A percentile compares a stretch with the other conserved stretches of the same genome.
Evolutionary conservation across 2,113 vertebrate genomes (phyloP).

Genomic region (Speoplatyrhinus poulsoni): DNA sequence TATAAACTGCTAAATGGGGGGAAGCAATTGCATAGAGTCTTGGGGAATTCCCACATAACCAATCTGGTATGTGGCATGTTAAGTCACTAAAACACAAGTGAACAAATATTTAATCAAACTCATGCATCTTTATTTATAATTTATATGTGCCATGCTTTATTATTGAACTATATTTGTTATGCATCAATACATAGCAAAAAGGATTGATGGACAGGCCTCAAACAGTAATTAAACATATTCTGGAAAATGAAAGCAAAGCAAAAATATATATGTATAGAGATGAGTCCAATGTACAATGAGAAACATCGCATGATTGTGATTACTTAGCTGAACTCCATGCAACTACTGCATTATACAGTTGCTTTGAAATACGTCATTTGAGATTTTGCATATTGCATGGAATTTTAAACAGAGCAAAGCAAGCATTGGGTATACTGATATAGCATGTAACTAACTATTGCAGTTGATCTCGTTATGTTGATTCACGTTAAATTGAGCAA

Average conservation of each 20-base stretch:
- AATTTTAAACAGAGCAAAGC: background rate
- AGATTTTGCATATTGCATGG: too few relatives aligned
- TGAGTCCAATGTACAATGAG: background rate
- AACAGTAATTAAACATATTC: background rate
- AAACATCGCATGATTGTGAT: background rate
- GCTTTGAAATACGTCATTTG: background rate
- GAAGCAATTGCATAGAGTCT: conserved; percentile 70
- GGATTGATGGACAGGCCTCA: background rate
- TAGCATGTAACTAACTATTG: background rate
- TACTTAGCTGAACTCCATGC: background rate
- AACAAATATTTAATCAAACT: conserved; percentile 3
- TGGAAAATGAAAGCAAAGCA: background rate
- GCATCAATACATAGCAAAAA: conserved; percentile 8
- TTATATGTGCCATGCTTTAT: conserved; percentile 1
- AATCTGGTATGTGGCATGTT: conserved; percentile 66
- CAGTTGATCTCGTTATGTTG: conserved; percentile 34
- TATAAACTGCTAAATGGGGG: conserved; percentile 75
- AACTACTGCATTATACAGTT: background rate
- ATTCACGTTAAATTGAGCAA: conserved; percentile 54
- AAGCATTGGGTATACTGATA: conserved; percentile 33
- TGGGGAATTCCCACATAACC: conserved; percentile 80
- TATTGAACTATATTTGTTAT: background rate
- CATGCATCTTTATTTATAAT: background rate
- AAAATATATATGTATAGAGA: background rate
- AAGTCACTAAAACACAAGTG: conserved; percentile 30